Evolutionary conservation across 2,797 vertebrate genomes (phyloP).

Genomic region (Sitta carolinensis): DNA sequence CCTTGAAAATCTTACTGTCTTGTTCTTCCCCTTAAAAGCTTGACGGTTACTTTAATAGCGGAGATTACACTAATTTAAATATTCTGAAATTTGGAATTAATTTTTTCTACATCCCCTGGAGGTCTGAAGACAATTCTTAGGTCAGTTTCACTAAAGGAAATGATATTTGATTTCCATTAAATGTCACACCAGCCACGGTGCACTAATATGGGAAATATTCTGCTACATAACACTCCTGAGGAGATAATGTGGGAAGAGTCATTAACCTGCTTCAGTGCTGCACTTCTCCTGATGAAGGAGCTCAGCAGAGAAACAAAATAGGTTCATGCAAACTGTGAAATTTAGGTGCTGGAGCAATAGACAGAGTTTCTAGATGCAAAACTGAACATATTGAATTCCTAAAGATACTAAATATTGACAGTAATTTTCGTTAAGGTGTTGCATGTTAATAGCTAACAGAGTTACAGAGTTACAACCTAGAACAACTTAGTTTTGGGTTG

Average conservation of each 20-base stretch:
- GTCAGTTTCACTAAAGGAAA: constrained; percentile 15
- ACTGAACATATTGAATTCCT: background rate
- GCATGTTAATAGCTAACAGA: background rate
- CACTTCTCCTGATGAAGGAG: background rate
- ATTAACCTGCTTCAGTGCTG: background rate
- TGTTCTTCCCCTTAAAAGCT: background rate
- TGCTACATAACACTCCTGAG: background rate
- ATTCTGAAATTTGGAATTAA: constrained; percentile 15
- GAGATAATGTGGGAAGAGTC: background rate
- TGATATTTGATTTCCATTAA: constrained; percentile 4
- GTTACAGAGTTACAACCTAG: background rate
- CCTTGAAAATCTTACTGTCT: background rate
- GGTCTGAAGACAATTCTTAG: background rate
- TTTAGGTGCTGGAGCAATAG: background rate
- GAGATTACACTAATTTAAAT: constrained; percentile 13
- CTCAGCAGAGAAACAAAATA: background rate
- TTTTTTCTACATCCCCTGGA: background rate
- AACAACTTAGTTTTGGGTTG: accelerated
- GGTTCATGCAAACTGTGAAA: background rate
- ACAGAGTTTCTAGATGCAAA: background rate
- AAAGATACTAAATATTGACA: background rate
- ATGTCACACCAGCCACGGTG: background rate
- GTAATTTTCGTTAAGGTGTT: background rate
- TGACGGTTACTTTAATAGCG: constrained; percentile 15
- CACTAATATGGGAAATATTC: constrained; percentile 10